These are phyloP conservation scores for Euleptes europaea DNA, from an alignment of 2,113 vertebrate species.

Conservation along the genomic window DNA sequence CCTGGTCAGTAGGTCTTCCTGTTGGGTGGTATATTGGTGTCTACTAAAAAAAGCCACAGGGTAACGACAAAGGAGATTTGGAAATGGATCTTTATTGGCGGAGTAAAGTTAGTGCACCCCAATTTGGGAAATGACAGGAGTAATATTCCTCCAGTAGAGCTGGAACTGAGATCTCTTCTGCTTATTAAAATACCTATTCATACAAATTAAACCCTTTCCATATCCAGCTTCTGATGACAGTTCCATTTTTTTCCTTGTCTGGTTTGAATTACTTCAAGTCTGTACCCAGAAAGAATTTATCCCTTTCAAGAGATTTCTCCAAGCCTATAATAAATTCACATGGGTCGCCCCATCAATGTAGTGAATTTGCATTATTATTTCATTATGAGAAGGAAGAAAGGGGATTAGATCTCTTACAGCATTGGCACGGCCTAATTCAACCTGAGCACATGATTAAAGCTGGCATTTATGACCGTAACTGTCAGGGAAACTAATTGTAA, in stretches of 20 bases:
- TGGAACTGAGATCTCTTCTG: slow-evolving; percentile 73
- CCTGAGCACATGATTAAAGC: slow-evolving; percentile 78
- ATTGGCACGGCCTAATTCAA: slow-evolving; percentile 74
- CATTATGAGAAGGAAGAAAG: slow-evolving; percentile 79
- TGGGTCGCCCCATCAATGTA: slow-evolving; percentile 74
- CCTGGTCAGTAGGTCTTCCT: slow-evolving; percentile 9
- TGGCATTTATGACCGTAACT: slow-evolving; percentile 81
- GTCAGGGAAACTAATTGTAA: slow-evolving; percentile 81
- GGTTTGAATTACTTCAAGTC: slow-evolving; percentile 78
- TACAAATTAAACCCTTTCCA: slow-evolving; percentile 81
- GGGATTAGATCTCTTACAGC: slow-evolving; percentile 76
- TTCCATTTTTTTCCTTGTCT: slow-evolving; percentile 75
- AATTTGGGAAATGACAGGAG: slow-evolving; percentile 72
- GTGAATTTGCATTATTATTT: slow-evolving; percentile 85
- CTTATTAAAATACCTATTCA: slow-evolving; percentile 81
- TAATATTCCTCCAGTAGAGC: slow-evolving; percentile 68
- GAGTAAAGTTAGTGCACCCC: slow-evolving; percentile 72
- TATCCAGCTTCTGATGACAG: slow-evolving; percentile 75
- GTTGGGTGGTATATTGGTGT: slow-evolving; percentile 21
- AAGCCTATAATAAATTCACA: slow-evolving; percentile 79
- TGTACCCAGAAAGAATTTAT: slow-evolving; percentile 79
- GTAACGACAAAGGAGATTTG: slow-evolving; percentile 54
- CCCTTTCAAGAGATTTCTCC: slow-evolving; percentile 78
- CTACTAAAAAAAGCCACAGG: slow-evolving; percentile 25
- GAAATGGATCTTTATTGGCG: slow-evolving; percentile 45